Base-by-base conservation (phyloP, 2,888 invertebrate species). In the Synanthedon myopaeformis region DNA sequence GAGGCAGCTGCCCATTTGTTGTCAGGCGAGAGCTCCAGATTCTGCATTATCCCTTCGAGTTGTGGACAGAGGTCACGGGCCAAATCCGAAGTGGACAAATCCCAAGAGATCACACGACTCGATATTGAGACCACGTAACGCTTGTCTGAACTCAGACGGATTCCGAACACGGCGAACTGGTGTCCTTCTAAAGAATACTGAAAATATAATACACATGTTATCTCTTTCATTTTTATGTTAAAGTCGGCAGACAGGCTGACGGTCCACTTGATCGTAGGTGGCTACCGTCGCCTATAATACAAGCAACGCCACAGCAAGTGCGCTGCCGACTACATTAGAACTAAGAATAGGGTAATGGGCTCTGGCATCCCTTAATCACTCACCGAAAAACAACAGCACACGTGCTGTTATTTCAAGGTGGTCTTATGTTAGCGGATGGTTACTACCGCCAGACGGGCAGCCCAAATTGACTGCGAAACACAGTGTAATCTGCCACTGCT, bases 131-230 rank as follows among this genome's bases (percentile, higher is more conserved):
- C 96, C 60, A 99, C 94, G 78, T 97, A 96, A 28, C 96, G 92
- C 66, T 92, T 93, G 80, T 98, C 97, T 0, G 95, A 93, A 6
- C 97, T 97, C 28, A 98, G 77, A 11, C 94, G 93, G 74, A 97
- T 96, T 1, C 94, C 96, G 76, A 98, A 98, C 0, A 98, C 96
- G 0, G 98, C 99, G 72, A 99, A 99, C 72, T 97, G 97, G 79
- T 99, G 99, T 0, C 98, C 99, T 86, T 99, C 99, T 50, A 99
- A 82, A 0, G 98, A 98, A 74, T 97, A 99, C 93, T 96, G 79
- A 5, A 83, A 35, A 35, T 35, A 3, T 35, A 35, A 35, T 35
- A 35, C 10, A 5, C 12, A 42, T 42, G 6, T 28, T 28, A 28
- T 8, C 17, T 41, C 2, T 41, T n/a, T n/a, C n/a, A n/a, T n/a